phyloP scores from a whole-genome alignment of 2,888 invertebrate species.

The Trimorus sp. region DNA sequence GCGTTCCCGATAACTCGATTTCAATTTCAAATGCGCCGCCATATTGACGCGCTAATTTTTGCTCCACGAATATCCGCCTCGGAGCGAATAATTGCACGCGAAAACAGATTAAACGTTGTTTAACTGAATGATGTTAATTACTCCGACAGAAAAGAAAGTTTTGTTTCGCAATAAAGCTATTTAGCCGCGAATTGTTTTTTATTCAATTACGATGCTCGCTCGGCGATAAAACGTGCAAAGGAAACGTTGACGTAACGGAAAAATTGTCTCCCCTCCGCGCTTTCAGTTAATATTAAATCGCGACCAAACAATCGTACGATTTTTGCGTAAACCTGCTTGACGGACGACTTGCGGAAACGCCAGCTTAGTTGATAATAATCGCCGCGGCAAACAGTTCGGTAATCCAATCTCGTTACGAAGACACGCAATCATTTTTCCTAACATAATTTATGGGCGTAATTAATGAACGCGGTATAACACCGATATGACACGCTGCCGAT shows the following conservation, averaged over 20 bases:
- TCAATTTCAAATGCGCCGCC: not conserved
- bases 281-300: too few species aligned
- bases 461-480: conserved; percentile 36
- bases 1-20: not conserved
- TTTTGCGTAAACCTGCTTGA: not conserved
- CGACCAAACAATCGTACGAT: too few species aligned
- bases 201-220: not conserved
- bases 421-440: conserved; percentile 24
- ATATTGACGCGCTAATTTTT: not conserved
- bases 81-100: conserved; percentile 14
- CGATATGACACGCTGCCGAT: conserved; percentile 35
- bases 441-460: conserved; percentile 47
- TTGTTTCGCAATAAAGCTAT: conserved; percentile 1
- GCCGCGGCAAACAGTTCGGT: conserved; percentile 1
- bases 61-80: conserved; percentile 8
- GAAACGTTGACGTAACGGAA: too few species aligned
- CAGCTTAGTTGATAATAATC: not conserved
- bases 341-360: not conserved
- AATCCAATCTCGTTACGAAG: conserved; percentile 10
- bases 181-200: not conserved
- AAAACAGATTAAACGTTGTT: conserved; percentile 20
- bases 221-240: too few species aligned
- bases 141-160: conserved; percentile 3
- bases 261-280: too few species aligned
- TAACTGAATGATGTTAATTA: conserved; percentile 14